phyloP scores from a whole-genome alignment of 2,888 invertebrate species.

The Entomobrya proxima region DNA sequence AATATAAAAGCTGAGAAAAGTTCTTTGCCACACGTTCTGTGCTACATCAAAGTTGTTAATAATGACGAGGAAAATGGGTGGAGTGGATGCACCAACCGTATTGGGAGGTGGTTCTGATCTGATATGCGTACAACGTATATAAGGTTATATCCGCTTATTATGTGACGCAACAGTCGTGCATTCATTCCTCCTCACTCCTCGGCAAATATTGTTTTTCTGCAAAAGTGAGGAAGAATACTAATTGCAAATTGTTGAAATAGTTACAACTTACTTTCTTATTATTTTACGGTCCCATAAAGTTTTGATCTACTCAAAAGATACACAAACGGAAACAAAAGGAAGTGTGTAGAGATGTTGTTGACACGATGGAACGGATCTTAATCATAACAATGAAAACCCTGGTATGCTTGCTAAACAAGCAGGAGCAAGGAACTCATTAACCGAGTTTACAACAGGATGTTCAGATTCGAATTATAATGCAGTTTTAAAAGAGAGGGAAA shows the following conservation, averaged over 20 bases:
- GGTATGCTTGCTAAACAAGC: neutral
- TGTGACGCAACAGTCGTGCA: constrained; percentile 15
- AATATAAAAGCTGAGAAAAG: constrained; percentile 15
- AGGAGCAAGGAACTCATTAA: constrained; percentile 32
- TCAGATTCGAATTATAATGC: constrained; percentile 25
- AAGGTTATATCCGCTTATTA: neutral
- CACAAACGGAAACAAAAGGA: neutral
- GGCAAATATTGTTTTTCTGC: neutral
- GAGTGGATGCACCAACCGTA: neutral
- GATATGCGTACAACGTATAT: neutral
- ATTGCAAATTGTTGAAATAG: constrained; percentile 13
- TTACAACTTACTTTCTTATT: neutral
- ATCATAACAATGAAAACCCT: constrained; percentile 19
- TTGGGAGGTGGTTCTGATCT: neutral
- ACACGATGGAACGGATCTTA: constrained; percentile 12
- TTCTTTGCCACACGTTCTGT: constrained; percentile 17
- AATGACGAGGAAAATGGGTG: constrained; percentile 5
- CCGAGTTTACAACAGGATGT: constrained; percentile 9
- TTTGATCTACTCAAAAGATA: neutral
- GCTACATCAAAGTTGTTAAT: constrained; percentile 2
- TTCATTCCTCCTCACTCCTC: neutral
- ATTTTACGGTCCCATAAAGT: neutral
- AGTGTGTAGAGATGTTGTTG: neutral
- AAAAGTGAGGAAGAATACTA: neutral
- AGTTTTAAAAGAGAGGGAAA: constrained; percentile 7